Percentiles rank a stretch among this genome's conserved stretches.
Conservation (phyloP, 1,140 invertebrate genomes). For the Venturia canescens region DNA sequence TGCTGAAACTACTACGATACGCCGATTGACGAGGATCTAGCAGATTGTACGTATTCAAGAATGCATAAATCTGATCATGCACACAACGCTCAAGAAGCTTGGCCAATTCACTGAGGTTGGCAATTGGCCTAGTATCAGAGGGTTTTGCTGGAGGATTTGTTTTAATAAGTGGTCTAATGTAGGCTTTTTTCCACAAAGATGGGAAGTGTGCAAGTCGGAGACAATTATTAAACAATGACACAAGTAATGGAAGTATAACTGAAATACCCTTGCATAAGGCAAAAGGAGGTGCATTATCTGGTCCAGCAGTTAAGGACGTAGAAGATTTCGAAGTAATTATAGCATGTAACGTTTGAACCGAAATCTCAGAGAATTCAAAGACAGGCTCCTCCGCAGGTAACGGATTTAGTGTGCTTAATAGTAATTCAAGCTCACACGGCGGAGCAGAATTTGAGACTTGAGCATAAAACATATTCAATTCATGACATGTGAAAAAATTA, state of each 20-base stretch:
- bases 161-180: background rate
- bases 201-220: background rate
- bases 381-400: background rate
- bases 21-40: slow-evolving; percentile 47
- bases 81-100: background rate
- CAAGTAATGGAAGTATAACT: background rate
- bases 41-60: background rate
- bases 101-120: too few relatives aligned
- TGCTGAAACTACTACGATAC: slow-evolving; percentile 45
- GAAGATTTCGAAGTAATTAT: background rate
- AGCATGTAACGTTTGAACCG: background rate
- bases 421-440: background rate
- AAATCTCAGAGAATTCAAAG: background rate
- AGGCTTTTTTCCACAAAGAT: background rate
- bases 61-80: background rate
- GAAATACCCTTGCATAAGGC: background rate
- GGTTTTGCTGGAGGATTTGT: background rate
- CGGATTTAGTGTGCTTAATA: background rate
- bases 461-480: background rate
- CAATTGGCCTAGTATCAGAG: background rate
- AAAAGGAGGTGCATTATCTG: background rate
- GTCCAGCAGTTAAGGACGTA: background rate
- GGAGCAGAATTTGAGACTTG: background rate
- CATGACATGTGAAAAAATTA: too few relatives aligned
- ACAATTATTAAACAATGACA: background rate